A percentile compares a stretch with the other conserved stretches of the same genome.
phyloP scores from a whole-genome alignment of 2,113 vertebrate genomes.

The Nothocercus nigrocapillus region DNA sequence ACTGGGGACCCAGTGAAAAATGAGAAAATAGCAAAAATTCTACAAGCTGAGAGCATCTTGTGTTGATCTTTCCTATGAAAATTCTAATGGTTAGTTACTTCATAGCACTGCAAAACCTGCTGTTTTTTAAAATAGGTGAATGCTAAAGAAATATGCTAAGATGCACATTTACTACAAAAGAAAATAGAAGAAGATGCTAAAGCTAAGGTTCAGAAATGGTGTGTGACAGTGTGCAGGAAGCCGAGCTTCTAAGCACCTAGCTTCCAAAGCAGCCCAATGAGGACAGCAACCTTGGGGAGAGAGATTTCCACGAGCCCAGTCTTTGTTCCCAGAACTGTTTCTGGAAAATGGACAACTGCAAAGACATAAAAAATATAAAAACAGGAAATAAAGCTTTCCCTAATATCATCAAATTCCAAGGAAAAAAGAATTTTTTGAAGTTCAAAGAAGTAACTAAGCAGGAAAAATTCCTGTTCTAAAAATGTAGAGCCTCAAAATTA shows the following conservation, averaged over 20 bases:
- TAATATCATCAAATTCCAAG: not conserved
- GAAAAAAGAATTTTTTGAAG: not conserved
- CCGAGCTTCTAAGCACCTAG: conserved; percentile 54
- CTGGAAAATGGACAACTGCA: conserved; percentile 45
- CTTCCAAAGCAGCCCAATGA: conserved; percentile 61
- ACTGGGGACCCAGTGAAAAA: not conserved
- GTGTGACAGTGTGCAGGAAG: not conserved
- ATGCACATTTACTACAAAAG: not conserved
- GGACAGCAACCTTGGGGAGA: conserved; percentile 64
- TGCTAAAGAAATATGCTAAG: not conserved
- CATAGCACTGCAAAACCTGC: not conserved
- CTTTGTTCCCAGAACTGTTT: conserved; percentile 48
- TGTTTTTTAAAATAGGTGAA: conserved; percentile 1
- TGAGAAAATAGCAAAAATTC: not conserved
- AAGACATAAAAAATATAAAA: conserved; percentile 27
- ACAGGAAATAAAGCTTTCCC: not conserved
- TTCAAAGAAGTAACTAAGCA: not conserved
- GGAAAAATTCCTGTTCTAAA: not conserved
- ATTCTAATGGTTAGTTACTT: not conserved
- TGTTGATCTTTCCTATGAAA: not conserved
- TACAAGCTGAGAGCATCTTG: not conserved
- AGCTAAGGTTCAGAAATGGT: not conserved
- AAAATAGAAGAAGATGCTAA: not conserved
- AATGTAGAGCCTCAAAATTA: not conserved
- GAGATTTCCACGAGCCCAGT: conserved; percentile 45